Evolutionary conservation across 2,797 vertebrate genomes (phyloP), one percentile per base, ranked within the genome.

Genomic region (Sebastes cheni): DNA sequence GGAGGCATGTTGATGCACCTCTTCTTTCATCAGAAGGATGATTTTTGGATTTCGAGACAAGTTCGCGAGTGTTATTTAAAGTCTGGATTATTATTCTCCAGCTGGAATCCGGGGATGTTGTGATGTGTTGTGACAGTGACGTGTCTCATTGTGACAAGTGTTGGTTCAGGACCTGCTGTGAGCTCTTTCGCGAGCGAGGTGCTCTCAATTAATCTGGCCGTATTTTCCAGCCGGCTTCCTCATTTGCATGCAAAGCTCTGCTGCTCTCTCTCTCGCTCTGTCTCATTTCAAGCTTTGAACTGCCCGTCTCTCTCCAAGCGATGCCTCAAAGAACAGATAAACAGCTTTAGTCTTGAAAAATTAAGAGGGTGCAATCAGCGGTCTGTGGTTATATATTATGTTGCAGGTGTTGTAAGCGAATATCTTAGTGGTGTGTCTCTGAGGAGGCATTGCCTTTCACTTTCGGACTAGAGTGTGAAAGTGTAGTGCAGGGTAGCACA

Each of bases 171-270:
- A 73, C 77, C 84, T 32, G 55, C 75, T 59, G 55, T 29, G 66
- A 74, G 69, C 75, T 27, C 18, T 65, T 55, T 64, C 4, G 67
- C 23, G 22, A 76, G 68, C 1, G 23, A 77, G 58, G 70, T 70
- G 72, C 70, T 78, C 80, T 82, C 81, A 72, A 83, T 90, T 84
- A 84, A 82, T 88, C 80, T 78, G 58, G 30, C 46, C 11, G 6
- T 54, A 39, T 79, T 84, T 91, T 87, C 75, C 72, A 82, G 67
- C 77, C 22, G 14, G 42, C 78, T 71, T 85, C 84, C 86, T 90
- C 78, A 88, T 94, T 93, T 87, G 76, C 82, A 92, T 91, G 86
- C 87, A 90, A 87, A 91, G 86, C 88, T 72, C 73, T 72, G 7
- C n/a, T n/a, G n/a, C 75, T 72, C 5, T 46, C 39, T 39, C 61